Evolutionary conservation across 2,113 vertebrate genomes (phyloP).

Genomic region (Axis porcinus): DNA sequence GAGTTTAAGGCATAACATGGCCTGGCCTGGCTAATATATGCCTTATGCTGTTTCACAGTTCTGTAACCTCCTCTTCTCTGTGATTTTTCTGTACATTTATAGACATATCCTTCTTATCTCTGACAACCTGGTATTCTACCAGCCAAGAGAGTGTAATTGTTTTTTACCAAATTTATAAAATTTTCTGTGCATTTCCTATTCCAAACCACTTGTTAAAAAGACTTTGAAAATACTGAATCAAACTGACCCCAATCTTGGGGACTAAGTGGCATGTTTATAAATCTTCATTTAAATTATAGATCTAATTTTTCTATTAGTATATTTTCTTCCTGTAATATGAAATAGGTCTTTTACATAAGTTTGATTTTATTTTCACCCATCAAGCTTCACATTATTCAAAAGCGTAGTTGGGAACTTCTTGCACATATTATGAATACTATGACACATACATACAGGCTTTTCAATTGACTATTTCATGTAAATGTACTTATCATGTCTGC

Average conservation of each 20-base stretch:
- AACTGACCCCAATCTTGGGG: not conserved
- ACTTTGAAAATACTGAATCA: not conserved
- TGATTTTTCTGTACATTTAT: not conserved
- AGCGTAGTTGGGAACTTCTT: not conserved
- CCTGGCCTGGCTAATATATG: not conserved
- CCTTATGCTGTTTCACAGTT: not conserved
- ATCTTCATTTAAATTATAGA: not conserved
- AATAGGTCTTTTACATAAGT: not conserved
- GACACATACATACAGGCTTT: not conserved
- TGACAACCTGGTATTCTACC: not conserved
- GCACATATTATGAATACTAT: not conserved
- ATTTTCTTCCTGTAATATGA: conserved; percentile 1
- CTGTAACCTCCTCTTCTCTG: not conserved
- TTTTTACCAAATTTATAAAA: not conserved
- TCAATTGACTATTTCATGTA: not conserved
- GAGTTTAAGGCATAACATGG: not conserved
- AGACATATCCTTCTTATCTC: not conserved
- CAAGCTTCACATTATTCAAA: not conserved
- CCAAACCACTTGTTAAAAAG: not conserved
- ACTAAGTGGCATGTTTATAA: not conserved
- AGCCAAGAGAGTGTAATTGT: not conserved
- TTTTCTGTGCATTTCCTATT: not conserved
- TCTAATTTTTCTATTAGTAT: not conserved
- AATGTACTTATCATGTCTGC: not conserved
- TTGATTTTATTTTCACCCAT: not conserved